Percentiles rank a stretch among this genome's conserved stretches.
These are phyloP conservation scores for Aurelia coerulea DNA, from an alignment of 30 jellyfish, hydroid and myxozoan species.

Conservation along the genomic window DNA sequence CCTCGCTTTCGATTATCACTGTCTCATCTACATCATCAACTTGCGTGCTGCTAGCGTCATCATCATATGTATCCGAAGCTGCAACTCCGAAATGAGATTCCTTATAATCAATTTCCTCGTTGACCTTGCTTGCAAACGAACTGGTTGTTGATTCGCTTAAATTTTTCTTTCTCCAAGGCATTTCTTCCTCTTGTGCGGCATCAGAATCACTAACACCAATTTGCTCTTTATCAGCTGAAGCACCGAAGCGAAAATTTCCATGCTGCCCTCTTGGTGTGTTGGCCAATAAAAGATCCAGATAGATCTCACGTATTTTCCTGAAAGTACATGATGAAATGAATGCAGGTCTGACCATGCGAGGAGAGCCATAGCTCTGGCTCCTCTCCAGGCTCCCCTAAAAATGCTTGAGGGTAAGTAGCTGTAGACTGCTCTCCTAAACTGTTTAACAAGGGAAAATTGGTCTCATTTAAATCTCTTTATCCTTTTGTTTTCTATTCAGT, in stretches of 20 bases:
- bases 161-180: not conserved
- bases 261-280: slow-evolving; percentile 36
- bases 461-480: no score
- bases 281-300: slow-evolving; percentile 16
- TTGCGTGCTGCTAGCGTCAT: not conserved
- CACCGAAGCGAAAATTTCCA: not conserved
- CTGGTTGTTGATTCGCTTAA: not conserved
- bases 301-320: slow-evolving; percentile 52
- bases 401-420: no score
- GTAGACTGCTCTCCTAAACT: no score
- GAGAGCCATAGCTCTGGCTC: no score
- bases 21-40: slow-evolving; percentile 1
- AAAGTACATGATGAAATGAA: not conserved
- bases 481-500: no score
- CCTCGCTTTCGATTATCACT: slow-evolving; percentile 21
- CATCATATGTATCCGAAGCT: not conserved
- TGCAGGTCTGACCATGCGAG: not conserved
- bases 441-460: no score
- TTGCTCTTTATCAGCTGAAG: not conserved
- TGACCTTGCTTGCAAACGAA: not conserved
- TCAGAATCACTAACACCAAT: not conserved
- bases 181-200: not conserved
- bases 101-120: not conserved
- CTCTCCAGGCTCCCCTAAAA: no score
- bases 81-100: not conserved